A percentile compares a stretch with the other conserved stretches of the same genome.
These are phyloP conservation scores for Oostethus manadensis DNA, from an alignment of 2,113 vertebrate species.

Conservation along the genomic window DNA sequence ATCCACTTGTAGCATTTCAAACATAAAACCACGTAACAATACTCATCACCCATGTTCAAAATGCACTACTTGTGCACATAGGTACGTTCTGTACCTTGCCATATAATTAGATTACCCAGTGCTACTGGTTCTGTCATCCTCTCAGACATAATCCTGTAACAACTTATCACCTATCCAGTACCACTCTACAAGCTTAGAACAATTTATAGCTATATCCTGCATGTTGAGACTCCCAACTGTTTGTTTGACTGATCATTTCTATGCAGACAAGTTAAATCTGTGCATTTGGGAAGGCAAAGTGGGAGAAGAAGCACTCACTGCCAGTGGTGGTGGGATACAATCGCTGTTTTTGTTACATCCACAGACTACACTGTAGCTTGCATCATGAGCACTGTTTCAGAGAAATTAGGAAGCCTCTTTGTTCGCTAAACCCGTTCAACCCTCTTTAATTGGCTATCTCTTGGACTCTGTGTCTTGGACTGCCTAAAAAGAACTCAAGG, in stretches of 20 bases:
- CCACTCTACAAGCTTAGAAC: conserved; percentile 8
- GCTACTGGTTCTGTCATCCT: conserved; percentile 48
- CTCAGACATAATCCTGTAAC: conserved; percentile 58
- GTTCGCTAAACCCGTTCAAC: conserved; percentile 64
- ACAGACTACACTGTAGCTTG: conserved; percentile 51
- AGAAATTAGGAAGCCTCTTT: conserved; percentile 55
- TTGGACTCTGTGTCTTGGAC: no score
- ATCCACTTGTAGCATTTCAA: background rate
- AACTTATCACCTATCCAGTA: conserved; percentile 18
- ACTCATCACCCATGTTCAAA: conserved; percentile 3
- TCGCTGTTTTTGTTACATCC: conserved; percentile 54
- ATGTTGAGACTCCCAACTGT: background rate
- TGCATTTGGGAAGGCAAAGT: conserved; percentile 38
- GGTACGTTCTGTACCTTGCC: conserved; percentile 9
- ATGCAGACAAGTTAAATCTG: conserved; percentile 17
- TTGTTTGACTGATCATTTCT: conserved; percentile 3
- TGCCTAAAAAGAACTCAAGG: background rate
- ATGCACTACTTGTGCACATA: background rate
- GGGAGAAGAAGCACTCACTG: conserved; percentile 27
- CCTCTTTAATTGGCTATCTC: conserved; percentile 20
- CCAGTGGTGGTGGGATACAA: conserved; percentile 54
- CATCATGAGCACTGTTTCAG: conserved; percentile 51
- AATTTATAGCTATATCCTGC: background rate
- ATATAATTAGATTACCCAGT: conserved; percentile 64
- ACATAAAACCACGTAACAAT: background rate